Percentiles rank a stretch among this genome's conserved stretches.
These are phyloP conservation scores for Pemphigus obesinymphae DNA, from an alignment of 1,140 invertebrate genomes.

Conservation along the genomic window DNA sequence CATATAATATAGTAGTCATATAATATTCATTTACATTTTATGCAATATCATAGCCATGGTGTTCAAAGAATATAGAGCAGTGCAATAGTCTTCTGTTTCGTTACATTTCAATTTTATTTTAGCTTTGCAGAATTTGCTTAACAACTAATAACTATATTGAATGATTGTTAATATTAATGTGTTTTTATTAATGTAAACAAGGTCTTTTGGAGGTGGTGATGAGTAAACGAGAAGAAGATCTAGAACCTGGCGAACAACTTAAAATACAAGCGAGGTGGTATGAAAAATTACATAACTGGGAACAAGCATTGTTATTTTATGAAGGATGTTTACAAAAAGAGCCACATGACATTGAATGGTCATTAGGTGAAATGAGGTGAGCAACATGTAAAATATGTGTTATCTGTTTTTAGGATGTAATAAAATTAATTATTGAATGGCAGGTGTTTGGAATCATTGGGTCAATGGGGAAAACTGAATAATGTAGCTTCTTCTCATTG, in stretches of 20 bases:
- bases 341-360: slow-evolving; percentile 69
- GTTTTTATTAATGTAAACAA: not conserved
- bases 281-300: slow-evolving; percentile 98
- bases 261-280: slow-evolving; percentile 95
- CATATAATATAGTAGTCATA: no score
- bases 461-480: slow-evolving; percentile 89
- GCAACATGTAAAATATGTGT: not conserved
- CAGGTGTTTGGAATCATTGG: slow-evolving; percentile 86
- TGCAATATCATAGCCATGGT: no score
- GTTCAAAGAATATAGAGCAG: no score
- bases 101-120: no score
- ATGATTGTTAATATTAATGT: not conserved
- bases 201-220: slow-evolving; percentile 23
- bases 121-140: no score
- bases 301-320: slow-evolving; percentile 87
- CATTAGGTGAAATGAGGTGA: slow-evolving; percentile 83
- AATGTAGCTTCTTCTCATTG: slow-evolving; percentile 72
- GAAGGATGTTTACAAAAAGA: slow-evolving; percentile 59
- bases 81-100: no score
- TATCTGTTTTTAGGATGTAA: not conserved
- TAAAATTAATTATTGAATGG: not conserved
- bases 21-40: no score
- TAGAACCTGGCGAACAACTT: slow-evolving; percentile 56
- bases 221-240: slow-evolving; percentile 34
- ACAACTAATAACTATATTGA: not conserved